A percentile compares a stretch with the other conserved stretches of the same genome.
phyloP scores from a whole-genome alignment of 2,888 invertebrate species.

The Eupithecia tripunctaria region DNA sequence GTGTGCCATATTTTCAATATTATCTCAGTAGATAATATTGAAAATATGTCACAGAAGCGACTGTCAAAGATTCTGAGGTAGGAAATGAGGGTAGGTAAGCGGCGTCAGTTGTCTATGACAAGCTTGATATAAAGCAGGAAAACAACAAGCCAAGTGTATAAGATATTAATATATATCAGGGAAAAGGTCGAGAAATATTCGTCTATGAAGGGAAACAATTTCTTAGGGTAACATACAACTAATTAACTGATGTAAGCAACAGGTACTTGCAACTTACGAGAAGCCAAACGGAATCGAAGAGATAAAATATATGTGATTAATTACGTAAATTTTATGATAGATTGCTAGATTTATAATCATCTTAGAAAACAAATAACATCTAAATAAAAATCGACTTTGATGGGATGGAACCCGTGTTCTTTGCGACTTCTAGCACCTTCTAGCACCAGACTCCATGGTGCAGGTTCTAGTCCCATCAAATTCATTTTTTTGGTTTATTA shows the following conservation, averaged over 20 bases:
- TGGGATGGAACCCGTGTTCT: no score
- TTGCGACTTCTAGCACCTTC: no score
- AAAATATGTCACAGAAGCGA: not conserved
- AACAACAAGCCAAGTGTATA: not conserved
- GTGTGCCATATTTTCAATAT: no score
- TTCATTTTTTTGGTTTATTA: no score
- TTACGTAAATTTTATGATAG: not conserved
- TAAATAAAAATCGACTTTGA: no score
- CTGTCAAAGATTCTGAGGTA: not conserved
- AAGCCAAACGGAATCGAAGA: no score
- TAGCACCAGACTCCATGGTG: no score
- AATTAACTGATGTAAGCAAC: not conserved
- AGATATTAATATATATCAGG: conserved; percentile 17
- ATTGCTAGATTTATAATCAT: no score
- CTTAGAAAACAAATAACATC: no score
- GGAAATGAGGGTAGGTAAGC: not conserved
- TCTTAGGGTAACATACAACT: not conserved
- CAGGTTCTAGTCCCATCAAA: no score
- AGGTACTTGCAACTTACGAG: not conserved
- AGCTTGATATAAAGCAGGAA: conserved; percentile 15
- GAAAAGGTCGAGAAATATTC: conserved; percentile 14
- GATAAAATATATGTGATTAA: not conserved
- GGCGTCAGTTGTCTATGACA: conserved; percentile 14
- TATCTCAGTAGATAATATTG: not conserved
- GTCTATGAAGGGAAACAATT: not conserved